These are phyloP conservation scores for Smittia aterrima DNA, from an alignment of 2,888 invertebrate species.

Conservation along the genomic window DNA sequence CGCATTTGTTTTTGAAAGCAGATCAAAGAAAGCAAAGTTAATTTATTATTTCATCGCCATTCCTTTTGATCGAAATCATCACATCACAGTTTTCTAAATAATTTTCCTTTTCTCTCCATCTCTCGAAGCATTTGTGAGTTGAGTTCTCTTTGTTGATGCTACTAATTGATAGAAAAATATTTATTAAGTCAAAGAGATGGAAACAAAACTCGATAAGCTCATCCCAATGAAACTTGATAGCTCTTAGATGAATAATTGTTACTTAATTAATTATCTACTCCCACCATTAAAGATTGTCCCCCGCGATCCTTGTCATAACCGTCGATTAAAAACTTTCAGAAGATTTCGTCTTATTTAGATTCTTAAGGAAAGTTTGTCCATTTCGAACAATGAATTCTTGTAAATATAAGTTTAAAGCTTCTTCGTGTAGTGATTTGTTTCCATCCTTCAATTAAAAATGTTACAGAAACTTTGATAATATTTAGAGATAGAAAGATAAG, in stretches of 20 bases:
- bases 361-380: background rate
- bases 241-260: constrained; percentile 24
- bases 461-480: constrained; percentile 8
- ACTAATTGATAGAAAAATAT: constrained; percentile 27
- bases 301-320: background rate
- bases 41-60: background rate
- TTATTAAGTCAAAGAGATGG: constrained; percentile 18
- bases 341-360: constrained; percentile 16
- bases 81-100: background rate
- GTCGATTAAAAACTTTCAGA: background rate
- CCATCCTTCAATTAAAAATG: background rate
- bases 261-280: constrained; percentile 24
- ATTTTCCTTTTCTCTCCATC: background rate
- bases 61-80: background rate
- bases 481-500: constrained; percentile 13
- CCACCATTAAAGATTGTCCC: constrained; percentile 15
- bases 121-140: background rate
- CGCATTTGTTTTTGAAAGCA: too few species aligned
- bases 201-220: background rate
- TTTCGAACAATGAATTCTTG: background rate
- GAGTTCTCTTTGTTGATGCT: constrained; percentile 20
- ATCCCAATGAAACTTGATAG: constrained; percentile 31
- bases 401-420: constrained; percentile 23
- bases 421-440: constrained; percentile 12
- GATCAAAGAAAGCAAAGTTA: background rate